These are phyloP conservation scores for Thymelicus sylvestris DNA, from an alignment of 2,888 invertebrate genomes.

Conservation along the genomic window DNA sequence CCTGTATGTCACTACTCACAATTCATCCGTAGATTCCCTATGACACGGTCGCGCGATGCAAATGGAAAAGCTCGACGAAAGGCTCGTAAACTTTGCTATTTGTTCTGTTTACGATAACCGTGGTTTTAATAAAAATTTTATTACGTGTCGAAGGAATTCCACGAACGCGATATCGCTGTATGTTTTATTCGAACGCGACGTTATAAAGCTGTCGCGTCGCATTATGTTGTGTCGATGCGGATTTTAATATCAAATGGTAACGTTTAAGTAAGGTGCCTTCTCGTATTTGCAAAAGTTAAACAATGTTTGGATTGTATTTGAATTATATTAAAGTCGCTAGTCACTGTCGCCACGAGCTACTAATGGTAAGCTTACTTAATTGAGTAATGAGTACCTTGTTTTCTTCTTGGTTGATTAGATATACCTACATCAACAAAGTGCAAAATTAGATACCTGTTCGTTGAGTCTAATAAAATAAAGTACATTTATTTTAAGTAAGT, in stretches of 20 bases:
- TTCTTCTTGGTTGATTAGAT: too few relatives aligned
- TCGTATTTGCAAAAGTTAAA: too few relatives aligned
- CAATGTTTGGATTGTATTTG: too few relatives aligned
- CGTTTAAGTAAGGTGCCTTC: too few relatives aligned
- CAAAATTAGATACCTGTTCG: too few relatives aligned
- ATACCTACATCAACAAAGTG: too few relatives aligned
- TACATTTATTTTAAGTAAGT: too few relatives aligned
- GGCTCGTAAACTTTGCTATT: constrained; percentile 78
- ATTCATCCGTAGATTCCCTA: constrained; percentile 35
- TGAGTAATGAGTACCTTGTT: too few relatives aligned
- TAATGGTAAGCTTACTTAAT: too few relatives aligned
- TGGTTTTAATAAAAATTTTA: constrained; percentile 77
- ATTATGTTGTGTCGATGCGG: constrained; percentile 9
- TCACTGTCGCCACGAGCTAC: too few relatives aligned
- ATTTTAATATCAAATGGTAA: not conserved
- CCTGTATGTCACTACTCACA: not conserved
- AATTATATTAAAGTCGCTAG: too few relatives aligned
- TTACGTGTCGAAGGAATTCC: constrained; percentile 62
- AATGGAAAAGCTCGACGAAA: constrained; percentile 78
- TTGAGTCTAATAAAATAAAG: too few relatives aligned
- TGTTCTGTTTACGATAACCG: constrained; percentile 81
- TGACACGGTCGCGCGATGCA: constrained; percentile 72
- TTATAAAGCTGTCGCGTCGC: constrained; percentile 6
- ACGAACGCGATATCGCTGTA: constrained; percentile 48
- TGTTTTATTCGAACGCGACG: constrained; percentile 26